Evolutionary conservation across 2,797 vertebrate species (phyloP).

Genomic region (Myotis findleyi): DNA sequence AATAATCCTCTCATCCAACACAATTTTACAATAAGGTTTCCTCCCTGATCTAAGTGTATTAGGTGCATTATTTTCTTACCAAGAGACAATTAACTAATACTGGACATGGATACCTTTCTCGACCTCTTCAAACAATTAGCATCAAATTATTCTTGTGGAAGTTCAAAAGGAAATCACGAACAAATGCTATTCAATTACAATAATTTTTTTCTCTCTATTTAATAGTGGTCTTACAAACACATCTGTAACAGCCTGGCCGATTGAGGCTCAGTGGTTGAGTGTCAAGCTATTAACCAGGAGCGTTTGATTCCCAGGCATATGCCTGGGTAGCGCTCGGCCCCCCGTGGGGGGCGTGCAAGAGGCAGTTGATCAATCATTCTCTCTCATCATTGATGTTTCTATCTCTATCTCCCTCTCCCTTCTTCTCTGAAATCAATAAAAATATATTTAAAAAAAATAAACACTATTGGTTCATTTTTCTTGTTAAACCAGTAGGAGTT

Average conservation of each 20-base stretch:
- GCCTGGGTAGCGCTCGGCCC: too few species aligned
- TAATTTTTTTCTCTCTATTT: neutral
- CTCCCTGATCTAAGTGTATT: neutral
- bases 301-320: too few species aligned
- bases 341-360: too few species aligned
- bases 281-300: too few species aligned
- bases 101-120: neutral
- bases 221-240: conserved; percentile 7
- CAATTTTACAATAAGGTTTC: conserved; percentile 24
- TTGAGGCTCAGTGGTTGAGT: too few species aligned
- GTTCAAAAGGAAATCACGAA: conserved; percentile 47
- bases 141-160: conserved; percentile 47
- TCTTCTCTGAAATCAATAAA: too few species aligned
- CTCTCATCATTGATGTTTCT: too few species aligned
- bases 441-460: too few species aligned
- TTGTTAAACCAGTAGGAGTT: neutral
- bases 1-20: neutral
- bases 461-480: neutral
- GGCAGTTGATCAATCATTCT: too few species aligned
- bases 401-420: too few species aligned
- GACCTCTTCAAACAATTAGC: conserved; percentile 27
- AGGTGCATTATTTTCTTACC: neutral
- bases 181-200: neutral
- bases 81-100: conserved; percentile 20
- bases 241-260: too few species aligned